Evolutionary conservation across 2,113 vertebrate species (phyloP).

Genomic region (Lampris incognitus): DNA sequence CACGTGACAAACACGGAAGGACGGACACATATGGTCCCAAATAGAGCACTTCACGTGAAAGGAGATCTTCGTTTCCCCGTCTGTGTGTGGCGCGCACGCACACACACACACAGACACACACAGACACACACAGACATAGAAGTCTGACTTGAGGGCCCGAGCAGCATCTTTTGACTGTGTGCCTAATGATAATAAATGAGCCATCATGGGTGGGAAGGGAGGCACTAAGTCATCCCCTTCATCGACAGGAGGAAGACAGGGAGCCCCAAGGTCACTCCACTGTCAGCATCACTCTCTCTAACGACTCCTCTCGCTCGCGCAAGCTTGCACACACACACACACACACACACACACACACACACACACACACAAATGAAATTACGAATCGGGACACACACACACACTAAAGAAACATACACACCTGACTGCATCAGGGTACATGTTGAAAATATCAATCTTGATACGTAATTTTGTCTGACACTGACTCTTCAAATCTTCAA

Average conservation of each 20-base stretch:
- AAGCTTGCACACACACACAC: neutral
- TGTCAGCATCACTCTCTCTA: conserved; percentile 81
- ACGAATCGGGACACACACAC: neutral
- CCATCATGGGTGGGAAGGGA: conserved; percentile 78
- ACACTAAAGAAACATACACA: neutral
- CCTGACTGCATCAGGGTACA: too few species aligned
- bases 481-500: conserved; percentile 40
- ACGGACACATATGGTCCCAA: conserved; percentile 64
- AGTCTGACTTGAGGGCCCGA: conserved; percentile 68
- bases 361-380: neutral
- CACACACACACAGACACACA: conserved; percentile 1
- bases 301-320: conserved; percentile 56
- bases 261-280: conserved; percentile 80
- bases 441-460: too few species aligned
- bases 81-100: conserved; percentile 14
- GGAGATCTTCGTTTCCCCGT: conserved; percentile 41
- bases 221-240: conserved; percentile 80
- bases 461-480: too few species aligned
- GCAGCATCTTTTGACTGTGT: conserved; percentile 79
- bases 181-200: conserved; percentile 85
- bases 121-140: conserved; percentile 4
- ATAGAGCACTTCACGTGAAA: conserved; percentile 43
- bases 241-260: conserved; percentile 79
- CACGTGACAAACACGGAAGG: conserved; percentile 59
- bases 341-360: neutral